Evolutionary conservation across 2,797 vertebrate species (phyloP).

Genomic region (Gouania willdenowi): DNA sequence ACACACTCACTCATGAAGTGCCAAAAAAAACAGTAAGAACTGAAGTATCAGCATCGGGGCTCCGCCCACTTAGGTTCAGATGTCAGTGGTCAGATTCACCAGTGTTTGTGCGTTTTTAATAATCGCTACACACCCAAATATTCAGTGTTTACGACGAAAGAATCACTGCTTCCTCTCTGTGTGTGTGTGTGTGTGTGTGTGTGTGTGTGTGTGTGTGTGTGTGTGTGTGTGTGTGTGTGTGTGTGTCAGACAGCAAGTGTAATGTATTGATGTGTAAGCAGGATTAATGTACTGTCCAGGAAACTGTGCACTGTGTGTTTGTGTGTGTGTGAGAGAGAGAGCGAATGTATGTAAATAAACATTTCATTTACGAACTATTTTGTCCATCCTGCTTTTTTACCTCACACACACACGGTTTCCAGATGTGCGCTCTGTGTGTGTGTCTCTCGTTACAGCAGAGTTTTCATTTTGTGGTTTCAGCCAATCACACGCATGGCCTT

Average conservation of each 20-base stretch:
- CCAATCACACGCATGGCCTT: too few species aligned
- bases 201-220: not conserved
- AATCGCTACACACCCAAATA: constrained; percentile 15
- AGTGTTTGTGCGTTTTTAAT: constrained; percentile 9
- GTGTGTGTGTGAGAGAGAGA: not conserved
- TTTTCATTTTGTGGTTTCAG: too few species aligned
- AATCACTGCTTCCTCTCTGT: constrained; percentile 27
- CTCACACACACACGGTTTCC: too few species aligned
- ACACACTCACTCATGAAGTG: too few species aligned
- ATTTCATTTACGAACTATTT: not conserved
- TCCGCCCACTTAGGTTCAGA: too few species aligned
- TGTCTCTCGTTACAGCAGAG: too few species aligned
- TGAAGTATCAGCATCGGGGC: too few species aligned
- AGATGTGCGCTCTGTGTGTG: too few species aligned
- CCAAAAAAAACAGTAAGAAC: too few species aligned
- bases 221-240: not conserved
- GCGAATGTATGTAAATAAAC: not conserved
- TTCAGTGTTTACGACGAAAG: constrained; percentile 17
- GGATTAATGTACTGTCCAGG: constrained; percentile 46
- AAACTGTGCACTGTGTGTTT: constrained; percentile 39
- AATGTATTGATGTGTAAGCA: constrained; percentile 23
- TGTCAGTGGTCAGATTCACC: too few species aligned
- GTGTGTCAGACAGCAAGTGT: constrained; percentile 4
- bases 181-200: not conserved
- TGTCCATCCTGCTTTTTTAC: not conserved